Base-by-base conservation (phyloP, 2,888 invertebrate species). In the Hydrotaea diabolus region DNA sequence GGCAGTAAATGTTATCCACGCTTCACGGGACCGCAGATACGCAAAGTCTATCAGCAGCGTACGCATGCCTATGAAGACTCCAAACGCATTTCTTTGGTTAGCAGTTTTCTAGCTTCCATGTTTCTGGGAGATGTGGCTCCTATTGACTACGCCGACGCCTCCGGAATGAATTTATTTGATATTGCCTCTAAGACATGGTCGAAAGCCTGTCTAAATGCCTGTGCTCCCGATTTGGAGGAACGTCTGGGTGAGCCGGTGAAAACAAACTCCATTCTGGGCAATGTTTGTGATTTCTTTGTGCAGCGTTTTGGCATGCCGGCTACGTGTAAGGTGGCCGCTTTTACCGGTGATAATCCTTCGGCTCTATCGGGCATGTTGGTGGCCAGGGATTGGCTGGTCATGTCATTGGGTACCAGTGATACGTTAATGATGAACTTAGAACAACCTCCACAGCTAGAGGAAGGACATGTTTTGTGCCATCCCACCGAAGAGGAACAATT, bases 341-440 rank as follows among this genome's bases (percentile, higher is more conserved):
- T 98, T 92, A 98, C 98, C 0, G 99, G 99, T 0, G 99, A 99
- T 92, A 99, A 99, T 94, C 97, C 98, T 26, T 96, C 97, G 0
- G 96, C 97, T 0, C 92, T 97, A 23, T 95, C 96, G 86, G 97
- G 97, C 94, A 96, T 98, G 93, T 94, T 96, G 49, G 93, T 98
- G 4, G 94, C 94, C 17, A 93, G 96, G 46, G 96, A 96, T 76
- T 98, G 98, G 94, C 93, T 98, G 21, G 97, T 96, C 0, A 95
- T 98, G 62, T 97, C 97, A 88, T 93, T 98, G 77, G 98, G 99
- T 8, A 99, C 99, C 0, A 98, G 98, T 91, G 99, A 99, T 92
- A 98, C 98, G 0, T 92, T 98, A 0, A 96, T 99, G 89, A 93
- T 97, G 80, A 96, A 96, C 92, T 93, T 98, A 7, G 93, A 94